phyloP scores from a whole-genome alignment of 2,888 invertebrate genomes.

The Gisinianus flammeolus region DNA sequence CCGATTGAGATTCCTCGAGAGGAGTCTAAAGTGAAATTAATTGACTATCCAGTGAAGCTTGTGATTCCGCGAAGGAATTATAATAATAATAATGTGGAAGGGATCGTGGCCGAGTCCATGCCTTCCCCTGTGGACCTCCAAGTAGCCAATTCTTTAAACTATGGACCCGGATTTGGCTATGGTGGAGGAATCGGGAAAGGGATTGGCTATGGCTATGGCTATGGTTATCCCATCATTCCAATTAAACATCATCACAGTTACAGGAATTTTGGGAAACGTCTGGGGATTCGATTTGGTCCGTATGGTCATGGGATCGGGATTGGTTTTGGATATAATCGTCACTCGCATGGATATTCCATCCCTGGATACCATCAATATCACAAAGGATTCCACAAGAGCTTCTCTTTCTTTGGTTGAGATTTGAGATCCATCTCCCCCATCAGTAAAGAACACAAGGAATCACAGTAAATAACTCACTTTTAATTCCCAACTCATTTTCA shows the following conservation, averaged over 20 bases:
- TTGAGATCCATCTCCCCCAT: too few species aligned
- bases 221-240: slow-evolving; percentile 1
- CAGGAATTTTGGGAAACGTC: slow-evolving; percentile 12
- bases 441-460: too few species aligned
- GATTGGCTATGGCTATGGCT: background rate
- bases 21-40: too few species aligned
- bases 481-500: too few species aligned
- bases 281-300: background rate
- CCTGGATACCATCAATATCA: background rate
- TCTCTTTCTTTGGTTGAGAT: slow-evolving; percentile 10
- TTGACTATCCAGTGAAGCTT: too few species aligned
- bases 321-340: background rate
- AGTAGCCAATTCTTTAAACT: background rate
- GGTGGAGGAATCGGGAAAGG: background rate
- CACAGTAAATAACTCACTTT: too few species aligned
- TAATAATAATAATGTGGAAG: too few species aligned
- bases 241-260: background rate
- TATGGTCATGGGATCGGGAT: background rate
- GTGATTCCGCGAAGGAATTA: too few species aligned
- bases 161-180: background rate
- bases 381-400: slow-evolving; percentile 19
- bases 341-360: background rate
- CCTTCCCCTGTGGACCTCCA: background rate
- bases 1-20: too few species aligned
- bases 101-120: too few species aligned